phyloP scores from a whole-genome alignment of 2,113 vertebrate genomes.

The Heterotilapia buettikoferi region DNA sequence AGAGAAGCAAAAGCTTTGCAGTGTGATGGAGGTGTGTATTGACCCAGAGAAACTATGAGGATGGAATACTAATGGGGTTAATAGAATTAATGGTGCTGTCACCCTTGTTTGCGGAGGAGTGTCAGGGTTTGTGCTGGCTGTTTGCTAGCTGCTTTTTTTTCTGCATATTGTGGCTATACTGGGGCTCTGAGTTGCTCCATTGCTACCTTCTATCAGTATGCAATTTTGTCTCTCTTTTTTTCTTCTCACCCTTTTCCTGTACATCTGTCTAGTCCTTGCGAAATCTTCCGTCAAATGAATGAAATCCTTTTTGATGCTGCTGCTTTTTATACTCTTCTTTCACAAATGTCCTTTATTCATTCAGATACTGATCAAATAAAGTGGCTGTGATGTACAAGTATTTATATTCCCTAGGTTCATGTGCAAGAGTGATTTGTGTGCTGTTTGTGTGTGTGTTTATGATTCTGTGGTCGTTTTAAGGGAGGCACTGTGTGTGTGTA shows the following conservation, averaged over 20 bases:
- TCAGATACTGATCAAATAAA: conserved; percentile 52
- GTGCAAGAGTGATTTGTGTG: background rate
- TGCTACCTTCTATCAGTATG: background rate
- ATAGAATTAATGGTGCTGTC: conserved; percentile 67
- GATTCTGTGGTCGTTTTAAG: background rate
- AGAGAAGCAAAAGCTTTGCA: conserved; percentile 11
- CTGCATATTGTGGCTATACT: background rate
- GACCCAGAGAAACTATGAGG: conserved; percentile 45
- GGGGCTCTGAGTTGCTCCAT: background rate
- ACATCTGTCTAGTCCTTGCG: background rate
- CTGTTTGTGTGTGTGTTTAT: background rate
- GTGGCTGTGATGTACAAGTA: conserved; percentile 52
- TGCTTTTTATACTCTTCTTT: background rate
- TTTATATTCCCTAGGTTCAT: conserved; percentile 19
- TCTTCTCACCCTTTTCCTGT: background rate
- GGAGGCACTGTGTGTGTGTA: conserved; percentile 23
- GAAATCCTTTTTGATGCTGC: conserved; percentile 2
- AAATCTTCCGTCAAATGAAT: background rate
- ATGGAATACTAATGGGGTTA: conserved; percentile 67
- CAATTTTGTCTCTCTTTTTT: background rate
- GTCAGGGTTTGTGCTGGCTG: background rate
- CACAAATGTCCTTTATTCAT: conserved; percentile 37
- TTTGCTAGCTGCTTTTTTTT: conserved; percentile 8
- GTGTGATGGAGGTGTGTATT: conserved; percentile 61
- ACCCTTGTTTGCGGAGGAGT: conserved; percentile 39